Evolutionary conservation across 2,797 vertebrate species (phyloP).

Genomic region (Myoxocephalus aenaeus): DNA sequence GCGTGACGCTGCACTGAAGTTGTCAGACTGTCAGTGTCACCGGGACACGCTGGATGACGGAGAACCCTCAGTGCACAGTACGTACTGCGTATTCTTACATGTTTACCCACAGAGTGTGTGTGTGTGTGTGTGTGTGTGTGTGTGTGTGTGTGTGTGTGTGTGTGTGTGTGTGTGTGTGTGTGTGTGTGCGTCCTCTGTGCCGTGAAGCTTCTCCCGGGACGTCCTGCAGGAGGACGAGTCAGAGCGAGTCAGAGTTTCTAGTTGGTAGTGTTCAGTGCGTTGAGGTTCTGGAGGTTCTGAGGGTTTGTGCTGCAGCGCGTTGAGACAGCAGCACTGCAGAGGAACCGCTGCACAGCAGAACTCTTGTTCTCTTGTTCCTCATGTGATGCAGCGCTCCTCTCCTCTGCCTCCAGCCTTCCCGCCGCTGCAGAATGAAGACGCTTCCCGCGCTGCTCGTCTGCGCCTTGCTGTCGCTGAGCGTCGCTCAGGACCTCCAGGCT

Average conservation of each 20-base stretch:
- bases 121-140: neutral
- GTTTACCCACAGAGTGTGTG: neutral
- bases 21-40: constrained; percentile 48
- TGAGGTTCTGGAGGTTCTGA: neutral
- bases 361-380: no score
- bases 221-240: neutral
- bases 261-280: no score
- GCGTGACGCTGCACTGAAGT: constrained; percentile 62
- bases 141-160: neutral
- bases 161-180: neutral
- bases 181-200: neutral
- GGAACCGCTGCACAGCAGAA: no score
- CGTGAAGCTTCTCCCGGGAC: neutral
- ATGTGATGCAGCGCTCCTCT: neutral
- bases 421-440: constrained; percentile 82
- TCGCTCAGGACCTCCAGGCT: constrained; percentile 78
- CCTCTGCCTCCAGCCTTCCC: constrained; percentile 85
- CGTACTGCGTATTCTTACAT: neutral
- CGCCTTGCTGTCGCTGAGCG: constrained; percentile 88
- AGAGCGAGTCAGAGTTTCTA: neutral
- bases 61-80: constrained; percentile 45
- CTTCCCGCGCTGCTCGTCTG: constrained; percentile 89
- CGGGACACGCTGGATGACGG: constrained; percentile 57
- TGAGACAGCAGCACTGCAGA: no score
- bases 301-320: no score